Conservation (phyloP, 1,140 invertebrate genomes). For the Drosophila orosa region DNA sequence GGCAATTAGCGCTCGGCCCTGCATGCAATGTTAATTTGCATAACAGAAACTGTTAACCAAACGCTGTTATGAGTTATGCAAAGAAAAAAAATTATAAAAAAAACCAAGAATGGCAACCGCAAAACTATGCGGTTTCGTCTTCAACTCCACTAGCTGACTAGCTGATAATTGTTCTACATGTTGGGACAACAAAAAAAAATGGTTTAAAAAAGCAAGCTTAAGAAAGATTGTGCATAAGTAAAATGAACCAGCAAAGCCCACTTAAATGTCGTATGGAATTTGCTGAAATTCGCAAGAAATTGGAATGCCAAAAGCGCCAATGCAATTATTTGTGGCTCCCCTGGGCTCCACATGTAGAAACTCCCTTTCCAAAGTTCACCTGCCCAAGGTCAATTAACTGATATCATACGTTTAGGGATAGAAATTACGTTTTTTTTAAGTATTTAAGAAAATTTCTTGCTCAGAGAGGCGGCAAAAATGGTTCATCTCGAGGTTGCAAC, state of each 20-base stretch:
- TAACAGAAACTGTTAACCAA: conserved; percentile 42
- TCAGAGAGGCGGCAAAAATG: too few species aligned
- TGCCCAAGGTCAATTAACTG: conserved; percentile 15
- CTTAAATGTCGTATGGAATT: conserved; percentile 66
- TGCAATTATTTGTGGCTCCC: too few species aligned
- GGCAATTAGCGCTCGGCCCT: conserved; percentile 46
- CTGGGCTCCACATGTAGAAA: not conserved
- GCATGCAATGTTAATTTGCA: conserved; percentile 46
- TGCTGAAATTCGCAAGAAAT: conserved; percentile 73
- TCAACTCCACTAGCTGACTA: conserved; percentile 9
- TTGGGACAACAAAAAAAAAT: not conserved
- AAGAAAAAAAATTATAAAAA: not conserved
- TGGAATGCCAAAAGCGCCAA: conserved; percentile 23
- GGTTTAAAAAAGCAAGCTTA: not conserved
- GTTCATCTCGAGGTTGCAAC: too few species aligned
- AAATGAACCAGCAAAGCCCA: conserved; percentile 47
- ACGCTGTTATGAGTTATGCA: conserved; percentile 13
- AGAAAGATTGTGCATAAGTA: conserved; percentile 32
- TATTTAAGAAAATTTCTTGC: too few species aligned
- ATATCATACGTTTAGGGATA: not conserved
- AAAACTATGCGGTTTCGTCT: conserved; percentile 8
- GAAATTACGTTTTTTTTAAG: too few species aligned
- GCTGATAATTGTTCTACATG: conserved; percentile 29
- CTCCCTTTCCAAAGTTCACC: conserved; percentile 1
- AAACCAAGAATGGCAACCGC: not conserved